Percentiles rank a stretch among this genome's conserved stretches.
phyloP scores from a whole-genome alignment of 2,113 vertebrate species.

The Spea multiplicata region DNA sequence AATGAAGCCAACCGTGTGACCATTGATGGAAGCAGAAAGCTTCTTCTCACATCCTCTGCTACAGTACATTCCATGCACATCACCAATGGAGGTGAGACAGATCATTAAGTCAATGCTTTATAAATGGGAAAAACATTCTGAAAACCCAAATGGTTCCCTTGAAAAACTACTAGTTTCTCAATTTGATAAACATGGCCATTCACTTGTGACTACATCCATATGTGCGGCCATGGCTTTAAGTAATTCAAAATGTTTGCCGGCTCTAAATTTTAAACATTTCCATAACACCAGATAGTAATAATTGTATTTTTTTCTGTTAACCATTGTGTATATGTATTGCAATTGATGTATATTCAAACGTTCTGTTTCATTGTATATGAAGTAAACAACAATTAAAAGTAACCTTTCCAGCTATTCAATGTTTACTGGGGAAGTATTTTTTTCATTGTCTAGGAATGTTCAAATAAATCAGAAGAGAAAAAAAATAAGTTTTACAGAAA shows the following conservation, averaged over 20 bases:
- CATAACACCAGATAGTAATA: too few relatives aligned
- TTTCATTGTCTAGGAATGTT: too few relatives aligned
- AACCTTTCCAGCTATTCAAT: too few relatives aligned
- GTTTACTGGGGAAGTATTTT: too few relatives aligned
- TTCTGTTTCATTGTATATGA: too few relatives aligned
- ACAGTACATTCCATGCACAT: constrained; percentile 89
- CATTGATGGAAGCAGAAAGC: constrained; percentile 69
- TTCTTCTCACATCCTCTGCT: constrained; percentile 82
- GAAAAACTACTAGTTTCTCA: constrained; percentile 5
- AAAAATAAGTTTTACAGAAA: too few relatives aligned
- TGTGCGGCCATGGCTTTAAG: not conserved
- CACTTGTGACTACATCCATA: not conserved
- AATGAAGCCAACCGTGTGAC: constrained; percentile 64
- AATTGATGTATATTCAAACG: too few relatives aligned
- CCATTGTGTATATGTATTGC: too few relatives aligned
- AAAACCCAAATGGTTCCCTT: not conserved
- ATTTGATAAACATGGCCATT: constrained; percentile 15
- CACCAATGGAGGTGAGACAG: constrained; percentile 74
- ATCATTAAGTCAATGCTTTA: not conserved
- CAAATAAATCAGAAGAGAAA: too few relatives aligned
- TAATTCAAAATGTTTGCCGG: not conserved
- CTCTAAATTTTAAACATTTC: too few relatives aligned
- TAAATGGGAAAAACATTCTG: not conserved
- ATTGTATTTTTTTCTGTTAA: too few relatives aligned
- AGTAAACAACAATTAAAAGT: too few relatives aligned